Percentiles rank a stretch among this genome's conserved stretches.
Conservation (phyloP, 2,797 vertebrate genomes). For the Myoxocephalus aenaeus region DNA sequence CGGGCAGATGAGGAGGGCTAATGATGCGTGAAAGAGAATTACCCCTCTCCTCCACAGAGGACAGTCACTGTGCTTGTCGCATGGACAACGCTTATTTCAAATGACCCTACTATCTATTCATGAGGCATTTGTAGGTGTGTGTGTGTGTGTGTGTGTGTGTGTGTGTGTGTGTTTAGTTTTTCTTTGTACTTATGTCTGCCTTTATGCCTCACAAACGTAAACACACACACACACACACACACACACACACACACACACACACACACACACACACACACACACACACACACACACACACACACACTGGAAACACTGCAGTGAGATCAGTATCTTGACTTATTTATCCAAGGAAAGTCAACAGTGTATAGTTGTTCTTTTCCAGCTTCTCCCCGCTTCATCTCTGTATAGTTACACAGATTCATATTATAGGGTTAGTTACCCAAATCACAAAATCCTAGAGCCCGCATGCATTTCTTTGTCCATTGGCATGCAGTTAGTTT, state of each 20-base stretch:
- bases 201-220: neutral
- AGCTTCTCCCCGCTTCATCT: neutral
- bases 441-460: neutral
- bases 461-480: neutral
- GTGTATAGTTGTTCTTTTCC: conserved; percentile 12
- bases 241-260: neutral
- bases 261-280: neutral
- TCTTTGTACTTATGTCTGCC: conserved; percentile 22
- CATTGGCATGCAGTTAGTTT: neutral
- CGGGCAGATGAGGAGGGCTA: conserved; percentile 62
- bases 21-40: conserved; percentile 76
- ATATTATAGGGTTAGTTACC: neutral
- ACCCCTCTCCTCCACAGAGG: conserved; percentile 67
- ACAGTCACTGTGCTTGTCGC: conserved; percentile 56
- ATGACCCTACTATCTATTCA: conserved; percentile 62
- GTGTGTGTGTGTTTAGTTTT: conserved; percentile 7
- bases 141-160: conserved; percentile 19
- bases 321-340: conserved; percentile 30
- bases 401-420: neutral
- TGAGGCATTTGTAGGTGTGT: conserved; percentile 37
- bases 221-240: neutral
- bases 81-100: conserved; percentile 56
- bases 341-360: conserved; percentile 18
- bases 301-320: neutral
- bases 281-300: conserved; percentile 1